A percentile compares a stretch with the other conserved stretches of the same genome.
Evolutionary conservation across 2,888 invertebrate species (phyloP).

Genomic region (Xanthia icteritia): DNA sequence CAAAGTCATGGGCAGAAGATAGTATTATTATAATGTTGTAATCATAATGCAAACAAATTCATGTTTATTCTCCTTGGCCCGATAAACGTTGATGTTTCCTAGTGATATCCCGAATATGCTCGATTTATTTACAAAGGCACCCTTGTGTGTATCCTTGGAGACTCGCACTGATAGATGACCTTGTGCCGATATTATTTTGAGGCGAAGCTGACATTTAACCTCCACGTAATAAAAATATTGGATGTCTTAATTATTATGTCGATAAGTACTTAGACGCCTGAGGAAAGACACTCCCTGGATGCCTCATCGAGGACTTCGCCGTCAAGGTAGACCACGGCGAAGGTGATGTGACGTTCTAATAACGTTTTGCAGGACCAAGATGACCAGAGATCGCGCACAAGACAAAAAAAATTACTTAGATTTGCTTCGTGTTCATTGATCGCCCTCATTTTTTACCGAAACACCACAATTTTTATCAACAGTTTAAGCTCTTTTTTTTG

Average conservation of each 20-base stretch:
- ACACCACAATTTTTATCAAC: neutral
- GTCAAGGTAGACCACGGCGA: neutral
- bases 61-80: conserved; percentile 61
- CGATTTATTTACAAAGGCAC: conserved; percentile 56
- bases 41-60: conserved; percentile 52
- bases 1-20: conserved; percentile 23
- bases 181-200: conserved; percentile 59
- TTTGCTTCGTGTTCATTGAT: neutral
- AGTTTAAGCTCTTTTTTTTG: neutral
- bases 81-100: conserved; percentile 55
- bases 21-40: conserved; percentile 44
- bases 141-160: conserved; percentile 52
- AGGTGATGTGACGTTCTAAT: neutral
- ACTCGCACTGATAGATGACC: conserved; percentile 56
- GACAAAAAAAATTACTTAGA: neutral
- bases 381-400: neutral
- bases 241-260: neutral
- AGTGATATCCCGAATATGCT: conserved; percentile 55
- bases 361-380: neutral
- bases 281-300: neutral
- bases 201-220: conserved; percentile 33
- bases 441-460: neutral
- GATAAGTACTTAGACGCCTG: neutral
- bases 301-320: neutral
- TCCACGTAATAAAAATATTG: conserved; percentile 1